Base-by-base conservation (phyloP, 1,140 invertebrate genomes). In the Rhopalosiphum maidis region DNA sequence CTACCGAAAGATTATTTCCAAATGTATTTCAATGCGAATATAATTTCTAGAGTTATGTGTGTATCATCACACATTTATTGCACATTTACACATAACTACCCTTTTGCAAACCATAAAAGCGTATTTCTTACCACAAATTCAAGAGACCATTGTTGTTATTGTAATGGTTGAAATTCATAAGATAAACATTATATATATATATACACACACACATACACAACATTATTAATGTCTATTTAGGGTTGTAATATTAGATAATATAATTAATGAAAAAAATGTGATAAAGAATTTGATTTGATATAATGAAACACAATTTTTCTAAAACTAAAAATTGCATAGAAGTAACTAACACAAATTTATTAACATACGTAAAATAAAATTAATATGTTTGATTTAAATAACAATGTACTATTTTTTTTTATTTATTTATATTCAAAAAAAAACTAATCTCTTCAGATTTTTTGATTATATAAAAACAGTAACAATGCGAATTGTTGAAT, bases 1-100 rank as follows among this genome's bases (percentile, higher is more conserved):
- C 3, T 23, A 4, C 30, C 25, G 30, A 46, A 46, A 25, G 1
- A 87, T 87, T 48, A 43, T 48, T 88, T 89, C 87, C 87, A 9
- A 54, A 35, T 37, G 87, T 35, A 54, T 89, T 89, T 54, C 48
- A 89, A 89, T 54, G 87, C 11, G 35, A 89, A 89, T 54, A n/a
- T 51, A 51, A 89, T 89, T 89, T 23, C 9, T 0, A 37, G 3
- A 86, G 87, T 54, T 89, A 51, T 54, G 87, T 22, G n/a, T n/a
- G 18, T 41, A 51, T n/a, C 22, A 51, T 35, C n/a, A 23, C 11
- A 86, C 87, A 54, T 89, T 89, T 89, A 89, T 89, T 89, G n/a
- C 48, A 37, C 30, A 77, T 77, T 77, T 77, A 30, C 82, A 83
- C 82, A 23, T 30, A 35, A 88, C 46, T 35, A 51, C 46, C n/a